Evolutionary conservation across 2,888 invertebrate species (phyloP), one percentile per base, ranked within the genome.

Genomic region (Drosophila borborema): DNA sequence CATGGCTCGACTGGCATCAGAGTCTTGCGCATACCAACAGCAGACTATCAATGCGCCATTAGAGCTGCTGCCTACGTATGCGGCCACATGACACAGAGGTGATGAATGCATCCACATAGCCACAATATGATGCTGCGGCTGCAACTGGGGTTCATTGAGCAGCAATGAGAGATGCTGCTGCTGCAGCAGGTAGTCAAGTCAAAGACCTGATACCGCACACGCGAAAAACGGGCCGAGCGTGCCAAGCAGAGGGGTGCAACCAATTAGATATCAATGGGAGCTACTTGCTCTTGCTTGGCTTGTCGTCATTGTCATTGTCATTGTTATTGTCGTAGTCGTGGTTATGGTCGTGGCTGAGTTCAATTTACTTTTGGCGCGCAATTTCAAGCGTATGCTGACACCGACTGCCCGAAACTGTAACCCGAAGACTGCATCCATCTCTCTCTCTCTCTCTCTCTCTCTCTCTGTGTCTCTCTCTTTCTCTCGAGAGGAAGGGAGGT

Each of bases 141-240:
- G 3, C 28, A 28, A 28, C 28, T 28, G 6, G 6, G 70, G 40
- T 80, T 77, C 76, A 81, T 80, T 76, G 77, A 77, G 60, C 71
- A 68, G 63, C 58, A 41, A 31, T 20, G 51, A 8, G 34, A 53
- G 71, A 59, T 85, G 62, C 41, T 64, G 45, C 45, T 45, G 38
- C 16, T 49, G 66, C 70, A 65, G 49, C 85, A 78, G 81, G 78
- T 72, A 82, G 80, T 82, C 75, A 68, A 64, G 82, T 79, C 82
- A 85, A 84, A 88, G 90, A 82, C 73, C 69, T 84, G 90, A 90
- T 90, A 90, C 88, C 67, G 89, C 84, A 90, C 90, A 85, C 81
- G 59, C 78, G 74, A 78, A 68, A 72, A 64, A 70, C 78, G 49
- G 75, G 60, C 81, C 41, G 81, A 85, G 90, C 85, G 90, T 85